Conservation (phyloP, 1,140 invertebrate genomes). For the Lasioglossum albipes region DNA sequence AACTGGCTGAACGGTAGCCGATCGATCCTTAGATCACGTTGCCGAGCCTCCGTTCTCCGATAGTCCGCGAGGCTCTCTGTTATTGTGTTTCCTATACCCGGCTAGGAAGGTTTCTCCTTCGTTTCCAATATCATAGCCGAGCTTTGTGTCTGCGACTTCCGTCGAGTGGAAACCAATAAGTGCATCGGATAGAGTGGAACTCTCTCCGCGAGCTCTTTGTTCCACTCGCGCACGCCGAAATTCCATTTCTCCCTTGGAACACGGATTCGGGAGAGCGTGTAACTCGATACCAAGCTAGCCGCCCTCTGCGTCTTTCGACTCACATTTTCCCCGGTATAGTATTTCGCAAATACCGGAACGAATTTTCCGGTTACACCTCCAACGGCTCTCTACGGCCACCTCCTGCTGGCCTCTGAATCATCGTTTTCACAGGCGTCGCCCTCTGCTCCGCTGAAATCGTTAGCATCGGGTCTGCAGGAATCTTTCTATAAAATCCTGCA, state of each 20-base stretch:
- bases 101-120: conserved; percentile 23
- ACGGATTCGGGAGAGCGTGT: conserved; percentile 1
- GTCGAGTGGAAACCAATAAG: conserved; percentile 34
- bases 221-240: neutral
- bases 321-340: neutral
- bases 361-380: conserved; percentile 7
- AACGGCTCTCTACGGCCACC: neutral
- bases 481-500: too few species aligned
- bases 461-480: too few species aligned
- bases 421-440: too few species aligned
- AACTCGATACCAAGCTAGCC: conserved; percentile 16
- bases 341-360: neutral
- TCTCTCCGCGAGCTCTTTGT: conserved; percentile 21
- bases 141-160: conserved; percentile 8
- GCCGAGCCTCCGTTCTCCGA: neutral
- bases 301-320: neutral
- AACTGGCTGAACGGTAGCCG: neutral
- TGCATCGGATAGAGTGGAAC: neutral
- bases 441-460: too few species aligned
- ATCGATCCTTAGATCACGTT: conserved; percentile 52
- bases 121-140: conserved; percentile 17
- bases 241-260: conserved; percentile 19
- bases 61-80: neutral
- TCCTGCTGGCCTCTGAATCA: neutral
- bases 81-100: conserved; percentile 39